Evolutionary conservation across 2,113 vertebrate genomes (phyloP), one percentile per base, ranked within the genome.

Genomic region (Reinhardtius hippoglossoides): DNA sequence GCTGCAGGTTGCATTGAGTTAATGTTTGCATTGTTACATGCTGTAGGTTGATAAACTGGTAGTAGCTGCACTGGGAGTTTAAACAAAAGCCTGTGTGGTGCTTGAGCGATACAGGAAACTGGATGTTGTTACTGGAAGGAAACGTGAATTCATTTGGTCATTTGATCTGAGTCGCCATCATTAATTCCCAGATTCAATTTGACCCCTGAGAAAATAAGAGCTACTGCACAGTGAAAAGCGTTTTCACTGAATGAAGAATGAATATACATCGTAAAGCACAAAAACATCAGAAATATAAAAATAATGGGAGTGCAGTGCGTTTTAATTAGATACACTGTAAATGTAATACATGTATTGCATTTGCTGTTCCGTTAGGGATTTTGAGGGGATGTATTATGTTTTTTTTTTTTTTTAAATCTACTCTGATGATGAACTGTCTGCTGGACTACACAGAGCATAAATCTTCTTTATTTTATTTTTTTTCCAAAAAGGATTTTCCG

Each of bases 21-120:
- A 2, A 24, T 27, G 21, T 48, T 24, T 77, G 27, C n/a, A 20
- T 23, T 55, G 27, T 68, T 60, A 59, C 42, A 13, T 59, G 52
- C 64, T 69, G 48, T 75, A 20, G 21, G 66, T 57, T 68, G 46
- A 59, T 74, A 58, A 72, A 62, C 48, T 85, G 68, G 42, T 52
- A 5, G 61, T 46, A 67, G 59, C 2, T 31, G 72, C 80, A 73
- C 72, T 82, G 78, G 60, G 55, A 67, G 61, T 44, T 21, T 20
- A 44, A 58, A 63, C 40, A 62, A 27, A 23, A 56, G 21, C 54
- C 27, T 20, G 14, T 57, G 76, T 50, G 67, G 52, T 55, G 27
- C 57, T 23, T 13, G 12, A 42, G 23, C 20, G 20, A 52, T 7
- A 27, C 63, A 52, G 23, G 40, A 62, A 64, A 27, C 50, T 18